Conservation (phyloP, 53 echinoderm and acorn worm species). For the Mesocentrotus franciscanus region DNA sequence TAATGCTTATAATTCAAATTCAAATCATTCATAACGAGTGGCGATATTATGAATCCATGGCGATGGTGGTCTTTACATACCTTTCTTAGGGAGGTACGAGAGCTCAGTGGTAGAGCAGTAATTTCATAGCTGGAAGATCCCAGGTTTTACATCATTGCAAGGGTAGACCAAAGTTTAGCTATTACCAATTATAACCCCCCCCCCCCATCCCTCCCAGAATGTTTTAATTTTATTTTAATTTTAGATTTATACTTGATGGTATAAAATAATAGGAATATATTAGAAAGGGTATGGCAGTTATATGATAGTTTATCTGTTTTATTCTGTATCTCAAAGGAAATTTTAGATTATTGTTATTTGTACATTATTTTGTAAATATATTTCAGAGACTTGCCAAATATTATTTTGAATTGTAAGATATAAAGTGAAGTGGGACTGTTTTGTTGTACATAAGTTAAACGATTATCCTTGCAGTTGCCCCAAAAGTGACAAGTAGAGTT, state of each 20-base stretch:
- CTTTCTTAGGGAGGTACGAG: no score
- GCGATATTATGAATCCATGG: no score
- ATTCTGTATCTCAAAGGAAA: not conserved
- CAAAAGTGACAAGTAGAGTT: not conserved
- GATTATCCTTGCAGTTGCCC: not conserved
- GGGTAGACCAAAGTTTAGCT: no score
- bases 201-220: not conserved
- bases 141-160: no score
- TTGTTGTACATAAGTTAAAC: not conserved
- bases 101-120: no score
- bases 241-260: not conserved
- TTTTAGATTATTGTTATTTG: not conserved
- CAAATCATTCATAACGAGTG: no score
- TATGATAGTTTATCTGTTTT: not conserved
- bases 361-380: constrained; percentile 15
- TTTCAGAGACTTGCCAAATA: constrained; percentile 11
- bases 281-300: not conserved
- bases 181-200: not conserved
- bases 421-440: not conserved
- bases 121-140: no score
- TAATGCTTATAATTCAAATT: no score
- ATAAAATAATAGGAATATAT: not conserved
- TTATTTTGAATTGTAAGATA: not conserved
- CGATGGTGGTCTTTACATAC: no score
- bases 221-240: not conserved